A percentile compares a stretch with the other conserved stretches of the same genome.
phyloP scores from a whole-genome alignment of 2,113 vertebrate genomes.

The Tetrao urogallus region DNA sequence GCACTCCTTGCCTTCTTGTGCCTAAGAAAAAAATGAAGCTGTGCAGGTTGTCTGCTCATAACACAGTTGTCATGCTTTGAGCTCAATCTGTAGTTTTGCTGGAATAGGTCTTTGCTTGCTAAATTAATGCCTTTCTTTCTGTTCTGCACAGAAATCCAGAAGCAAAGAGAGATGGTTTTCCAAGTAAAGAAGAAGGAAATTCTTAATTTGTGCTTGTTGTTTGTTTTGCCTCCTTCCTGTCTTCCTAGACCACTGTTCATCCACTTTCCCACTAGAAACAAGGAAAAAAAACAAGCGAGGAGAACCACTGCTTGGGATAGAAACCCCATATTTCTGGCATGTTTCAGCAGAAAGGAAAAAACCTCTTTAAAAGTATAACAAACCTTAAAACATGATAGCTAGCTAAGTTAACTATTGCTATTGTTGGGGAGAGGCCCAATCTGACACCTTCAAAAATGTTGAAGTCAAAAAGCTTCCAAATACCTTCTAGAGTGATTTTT shows the following conservation, averaged over 20 bases:
- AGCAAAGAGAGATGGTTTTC: background rate
- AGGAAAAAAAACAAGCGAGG: background rate
- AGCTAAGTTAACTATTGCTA: conserved; percentile 65
- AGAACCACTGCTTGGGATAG: background rate
- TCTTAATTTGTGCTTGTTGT: background rate
- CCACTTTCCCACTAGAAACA: background rate
- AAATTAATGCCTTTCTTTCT: background rate
- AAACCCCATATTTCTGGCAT: conserved; percentile 30
- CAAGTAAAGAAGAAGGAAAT: background rate
- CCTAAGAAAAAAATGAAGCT: background rate
- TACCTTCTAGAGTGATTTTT: conserved; percentile 59
- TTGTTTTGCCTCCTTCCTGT: background rate
- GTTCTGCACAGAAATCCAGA: background rate
- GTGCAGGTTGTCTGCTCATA: background rate
- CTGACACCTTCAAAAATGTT: conserved; percentile 66
- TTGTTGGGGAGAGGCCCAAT: conserved; percentile 72
- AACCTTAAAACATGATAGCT: conserved; percentile 66
- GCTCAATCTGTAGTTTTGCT: background rate
- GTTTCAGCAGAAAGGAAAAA: conserved; percentile 50
- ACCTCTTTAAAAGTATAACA: conserved; percentile 50
- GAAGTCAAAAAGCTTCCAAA: conserved; percentile 56
- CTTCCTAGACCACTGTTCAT: background rate
- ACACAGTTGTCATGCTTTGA: background rate
- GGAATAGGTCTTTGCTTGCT: background rate
- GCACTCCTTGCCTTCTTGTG: background rate